Percentiles rank a stretch among this genome's conserved stretches.
Conservation (phyloP, 2,113 vertebrate species). For the Chionis minor region DNA sequence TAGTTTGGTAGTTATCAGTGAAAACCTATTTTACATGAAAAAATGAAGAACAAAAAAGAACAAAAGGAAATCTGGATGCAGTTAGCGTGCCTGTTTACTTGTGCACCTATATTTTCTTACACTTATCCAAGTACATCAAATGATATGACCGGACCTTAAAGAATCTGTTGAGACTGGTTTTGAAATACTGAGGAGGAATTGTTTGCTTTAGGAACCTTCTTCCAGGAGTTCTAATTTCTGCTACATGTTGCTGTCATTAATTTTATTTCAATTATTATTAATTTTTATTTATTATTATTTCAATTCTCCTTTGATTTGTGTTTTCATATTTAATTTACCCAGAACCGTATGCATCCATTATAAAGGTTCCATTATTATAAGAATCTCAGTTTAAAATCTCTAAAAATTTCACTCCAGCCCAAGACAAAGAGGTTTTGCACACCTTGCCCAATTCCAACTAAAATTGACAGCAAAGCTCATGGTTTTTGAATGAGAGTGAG, state of each 20-base stretch:
- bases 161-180: neutral
- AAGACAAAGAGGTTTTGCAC: neutral
- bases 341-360: neutral
- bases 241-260: neutral
- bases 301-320: neutral
- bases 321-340: neutral
- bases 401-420: neutral
- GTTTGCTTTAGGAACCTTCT: neutral
- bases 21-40: neutral
- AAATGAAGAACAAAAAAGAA: neutral
- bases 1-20: neutral
- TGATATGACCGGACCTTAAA: neutral
- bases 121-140: neutral
- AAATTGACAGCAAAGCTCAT: neutral
- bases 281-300: neutral
- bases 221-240: neutral
- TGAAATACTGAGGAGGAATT: neutral
- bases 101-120: neutral
- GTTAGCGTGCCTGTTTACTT: neutral
- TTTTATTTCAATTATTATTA: neutral
- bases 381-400: neutral
- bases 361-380: neutral
- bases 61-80: neutral
- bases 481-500: neutral
- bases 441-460: neutral